Conservation (phyloP, 2,113 vertebrate species). For the Falco punctatus region DNA sequence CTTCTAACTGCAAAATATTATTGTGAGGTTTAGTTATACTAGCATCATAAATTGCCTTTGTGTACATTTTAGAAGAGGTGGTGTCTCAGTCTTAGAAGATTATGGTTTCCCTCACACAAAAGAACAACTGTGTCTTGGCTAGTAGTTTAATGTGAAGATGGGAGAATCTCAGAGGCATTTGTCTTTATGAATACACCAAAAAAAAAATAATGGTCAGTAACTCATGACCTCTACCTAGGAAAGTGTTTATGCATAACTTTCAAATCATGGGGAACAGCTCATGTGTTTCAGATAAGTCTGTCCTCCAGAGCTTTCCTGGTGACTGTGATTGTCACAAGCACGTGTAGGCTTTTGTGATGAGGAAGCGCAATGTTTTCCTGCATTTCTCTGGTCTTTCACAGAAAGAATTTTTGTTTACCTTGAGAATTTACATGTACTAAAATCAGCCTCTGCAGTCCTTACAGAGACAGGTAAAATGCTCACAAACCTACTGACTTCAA, state of each 20-base stretch:
- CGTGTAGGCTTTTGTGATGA: neutral
- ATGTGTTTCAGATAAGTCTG: neutral
- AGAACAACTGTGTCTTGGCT: neutral
- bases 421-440: constrained; percentile 48
- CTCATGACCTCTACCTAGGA: neutral
- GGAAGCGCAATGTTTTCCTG: neutral
- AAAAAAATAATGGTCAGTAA: neutral
- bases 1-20: neutral
- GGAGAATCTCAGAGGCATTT: neutral
- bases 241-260: neutral
- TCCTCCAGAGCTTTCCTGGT: neutral
- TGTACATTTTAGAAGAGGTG: neutral
- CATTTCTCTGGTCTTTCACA: neutral
- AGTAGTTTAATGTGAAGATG: neutral
- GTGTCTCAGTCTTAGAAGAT: neutral
- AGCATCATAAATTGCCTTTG: neutral
- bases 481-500: neutral
- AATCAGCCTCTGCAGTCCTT: neutral
- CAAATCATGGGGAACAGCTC: neutral
- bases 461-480: neutral
- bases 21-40: neutral
- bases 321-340: neutral
- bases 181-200: neutral
- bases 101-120: neutral
- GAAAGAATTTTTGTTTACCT: neutral